Conservation (phyloP, 2,888 invertebrate genomes). For the Amphimallon solstitiale region DNA sequence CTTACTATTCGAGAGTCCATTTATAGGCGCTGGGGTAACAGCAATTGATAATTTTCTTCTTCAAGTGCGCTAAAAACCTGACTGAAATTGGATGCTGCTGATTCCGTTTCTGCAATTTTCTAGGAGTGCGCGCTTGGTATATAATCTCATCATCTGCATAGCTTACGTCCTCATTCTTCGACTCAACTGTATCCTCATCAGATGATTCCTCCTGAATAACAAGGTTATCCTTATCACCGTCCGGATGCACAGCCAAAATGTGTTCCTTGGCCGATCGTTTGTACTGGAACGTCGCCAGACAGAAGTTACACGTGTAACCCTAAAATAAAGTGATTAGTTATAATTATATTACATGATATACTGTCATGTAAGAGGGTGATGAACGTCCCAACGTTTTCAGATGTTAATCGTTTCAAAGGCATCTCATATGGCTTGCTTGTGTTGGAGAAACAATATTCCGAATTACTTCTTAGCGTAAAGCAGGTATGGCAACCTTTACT, state of each 20-base stretch:
- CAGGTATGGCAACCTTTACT: too few species aligned
- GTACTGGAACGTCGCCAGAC: slow-evolving; percentile 49
- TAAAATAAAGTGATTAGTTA: slow-evolving; percentile 45
- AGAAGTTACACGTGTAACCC: slow-evolving; percentile 56
- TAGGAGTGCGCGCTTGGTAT: background rate
- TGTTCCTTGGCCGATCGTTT: slow-evolving; percentile 51
- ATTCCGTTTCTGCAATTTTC: background rate
- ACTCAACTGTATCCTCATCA: slow-evolving; percentile 28
- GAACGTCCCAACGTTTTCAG: too few species aligned
- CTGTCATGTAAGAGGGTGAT: too few species aligned
- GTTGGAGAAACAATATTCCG: too few species aligned
- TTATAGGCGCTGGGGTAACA: slow-evolving; percentile 46
- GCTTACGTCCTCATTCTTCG: slow-evolving; percentile 25
- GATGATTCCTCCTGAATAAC: slow-evolving; percentile 41
- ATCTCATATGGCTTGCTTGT: too few species aligned
- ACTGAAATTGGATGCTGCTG: background rate
- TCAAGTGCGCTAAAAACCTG: slow-evolving; percentile 7
- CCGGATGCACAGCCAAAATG: slow-evolving; percentile 40
- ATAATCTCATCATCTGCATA: slow-evolving; percentile 18
- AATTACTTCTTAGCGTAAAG: too few species aligned
- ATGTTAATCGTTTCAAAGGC: too few species aligned
- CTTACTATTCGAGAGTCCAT: slow-evolving; percentile 58
- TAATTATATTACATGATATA: too few species aligned
- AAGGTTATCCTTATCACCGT: slow-evolving; percentile 44
- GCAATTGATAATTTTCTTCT: background rate